Conservation (phyloP, 2,113 vertebrate genomes). For the Passerina amoena region DNA sequence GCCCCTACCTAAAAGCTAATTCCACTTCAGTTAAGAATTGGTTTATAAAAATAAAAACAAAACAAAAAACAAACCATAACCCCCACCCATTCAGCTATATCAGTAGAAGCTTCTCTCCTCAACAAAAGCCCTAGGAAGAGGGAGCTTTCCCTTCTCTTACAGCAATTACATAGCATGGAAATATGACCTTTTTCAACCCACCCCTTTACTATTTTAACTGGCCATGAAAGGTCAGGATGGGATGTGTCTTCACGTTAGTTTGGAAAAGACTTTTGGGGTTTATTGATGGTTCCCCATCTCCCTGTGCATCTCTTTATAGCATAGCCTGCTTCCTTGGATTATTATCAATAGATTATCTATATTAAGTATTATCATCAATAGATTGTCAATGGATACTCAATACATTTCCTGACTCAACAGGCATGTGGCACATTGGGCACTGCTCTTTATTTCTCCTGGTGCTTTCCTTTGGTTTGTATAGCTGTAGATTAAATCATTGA, state of each 20-base stretch:
- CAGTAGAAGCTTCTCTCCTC: background rate
- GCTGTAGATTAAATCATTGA: background rate
- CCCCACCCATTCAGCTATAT: no score
- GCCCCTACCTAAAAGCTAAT: background rate
- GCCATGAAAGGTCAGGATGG: background rate
- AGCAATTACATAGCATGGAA: background rate
- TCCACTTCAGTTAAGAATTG: background rate
- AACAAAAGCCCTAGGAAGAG: background rate
- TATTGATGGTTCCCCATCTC: background rate
- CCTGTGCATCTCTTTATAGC: no score
- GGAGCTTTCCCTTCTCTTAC: background rate
- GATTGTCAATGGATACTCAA: no score
- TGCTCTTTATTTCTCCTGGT: background rate
- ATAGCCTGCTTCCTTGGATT: background rate
- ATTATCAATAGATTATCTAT: no score
- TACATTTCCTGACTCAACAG: background rate
- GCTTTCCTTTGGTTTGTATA: background rate
- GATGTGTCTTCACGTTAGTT: rapidly evolving
- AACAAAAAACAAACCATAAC: background rate
- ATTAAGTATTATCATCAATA: no score
- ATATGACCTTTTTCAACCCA: background rate
- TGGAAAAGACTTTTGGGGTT: background rate
- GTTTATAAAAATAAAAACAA: background rate
- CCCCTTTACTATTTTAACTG: background rate
- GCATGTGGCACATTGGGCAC: background rate